These are phyloP conservation scores for Dynastes grantii DNA, from an alignment of 2,888 invertebrate genomes.

Conservation along the genomic window DNA sequence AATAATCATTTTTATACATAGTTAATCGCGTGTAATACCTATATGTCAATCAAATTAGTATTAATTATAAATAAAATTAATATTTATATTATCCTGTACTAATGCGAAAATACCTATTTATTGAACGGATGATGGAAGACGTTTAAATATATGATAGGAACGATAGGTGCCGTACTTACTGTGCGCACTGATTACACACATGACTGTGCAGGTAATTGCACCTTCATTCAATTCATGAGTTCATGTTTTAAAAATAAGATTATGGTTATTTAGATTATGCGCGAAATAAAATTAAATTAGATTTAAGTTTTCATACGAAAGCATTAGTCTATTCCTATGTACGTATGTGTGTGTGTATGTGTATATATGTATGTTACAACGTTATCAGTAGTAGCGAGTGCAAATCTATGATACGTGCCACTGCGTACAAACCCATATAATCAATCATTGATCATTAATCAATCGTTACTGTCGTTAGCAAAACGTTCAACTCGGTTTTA, in stretches of 20 bases:
- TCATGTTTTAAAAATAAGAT: constrained; percentile 1
- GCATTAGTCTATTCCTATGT: neutral
- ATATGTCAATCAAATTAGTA: constrained; percentile 23
- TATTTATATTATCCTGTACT: constrained; percentile 16
- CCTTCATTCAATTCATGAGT: neutral
- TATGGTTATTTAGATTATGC: neutral
- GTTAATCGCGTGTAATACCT: constrained; percentile 3
- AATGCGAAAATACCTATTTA: constrained; percentile 19
- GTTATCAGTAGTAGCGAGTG: too few species aligned
- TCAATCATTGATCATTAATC: too few species aligned
- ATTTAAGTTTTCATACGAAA: neutral
- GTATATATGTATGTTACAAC: neutral
- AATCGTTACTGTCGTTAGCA: neutral
- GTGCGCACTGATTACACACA: neutral
- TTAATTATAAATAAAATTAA: constrained; percentile 4
- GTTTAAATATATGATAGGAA: neutral
- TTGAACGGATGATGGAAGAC: constrained; percentile 1
- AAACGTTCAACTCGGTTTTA: too few species aligned
- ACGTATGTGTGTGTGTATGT: neutral
- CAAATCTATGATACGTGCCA: too few species aligned
- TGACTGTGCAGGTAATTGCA: neutral
- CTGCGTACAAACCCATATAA: too few species aligned
- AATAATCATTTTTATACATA: constrained; percentile 28
- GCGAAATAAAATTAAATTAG: neutral
- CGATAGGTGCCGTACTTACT: constrained; percentile 7